Conservation (phyloP, 53 echinoderm and acorn worm species). For the Zoroaster sp. region DNA sequence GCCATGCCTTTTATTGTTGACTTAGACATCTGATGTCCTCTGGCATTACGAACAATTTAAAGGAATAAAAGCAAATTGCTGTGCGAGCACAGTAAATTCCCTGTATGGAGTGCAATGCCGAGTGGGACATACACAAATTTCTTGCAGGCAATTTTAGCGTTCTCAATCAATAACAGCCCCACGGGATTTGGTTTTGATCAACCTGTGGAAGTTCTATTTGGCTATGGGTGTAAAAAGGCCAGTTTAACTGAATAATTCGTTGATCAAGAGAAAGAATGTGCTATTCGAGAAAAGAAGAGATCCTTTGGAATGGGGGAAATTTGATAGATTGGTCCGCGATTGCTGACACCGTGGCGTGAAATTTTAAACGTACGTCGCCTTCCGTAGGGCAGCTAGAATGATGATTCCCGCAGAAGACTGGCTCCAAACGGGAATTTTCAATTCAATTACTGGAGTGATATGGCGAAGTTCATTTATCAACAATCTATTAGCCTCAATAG, state of each 20-base stretch:
- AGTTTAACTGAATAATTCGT: neutral
- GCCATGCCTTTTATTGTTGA: neutral
- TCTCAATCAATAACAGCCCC: slow-evolving; percentile 3
- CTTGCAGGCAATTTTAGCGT: neutral
- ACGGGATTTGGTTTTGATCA: slow-evolving; percentile 1
- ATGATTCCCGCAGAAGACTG: neutral
- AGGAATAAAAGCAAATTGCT: neutral
- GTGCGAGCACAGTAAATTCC: neutral
- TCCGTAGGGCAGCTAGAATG: neutral
- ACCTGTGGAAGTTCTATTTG: neutral
- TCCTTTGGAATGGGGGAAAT: neutral
- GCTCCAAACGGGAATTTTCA: neutral
- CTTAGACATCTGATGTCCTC: neutral
- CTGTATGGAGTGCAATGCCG: neutral
- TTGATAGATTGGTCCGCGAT: slow-evolving; percentile 11
- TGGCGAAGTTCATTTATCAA: neutral
- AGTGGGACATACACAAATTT: neutral
- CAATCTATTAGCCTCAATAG: neutral
- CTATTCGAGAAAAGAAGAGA: neutral
- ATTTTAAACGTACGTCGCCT: neutral
- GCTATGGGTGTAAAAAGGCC: neutral
- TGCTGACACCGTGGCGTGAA: neutral
- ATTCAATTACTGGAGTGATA: neutral
- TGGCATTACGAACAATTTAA: neutral
- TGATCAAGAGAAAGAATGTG: neutral